phyloP scores from a whole-genome alignment of 2,113 vertebrate species.

The Zosterops borbonicus region DNA sequence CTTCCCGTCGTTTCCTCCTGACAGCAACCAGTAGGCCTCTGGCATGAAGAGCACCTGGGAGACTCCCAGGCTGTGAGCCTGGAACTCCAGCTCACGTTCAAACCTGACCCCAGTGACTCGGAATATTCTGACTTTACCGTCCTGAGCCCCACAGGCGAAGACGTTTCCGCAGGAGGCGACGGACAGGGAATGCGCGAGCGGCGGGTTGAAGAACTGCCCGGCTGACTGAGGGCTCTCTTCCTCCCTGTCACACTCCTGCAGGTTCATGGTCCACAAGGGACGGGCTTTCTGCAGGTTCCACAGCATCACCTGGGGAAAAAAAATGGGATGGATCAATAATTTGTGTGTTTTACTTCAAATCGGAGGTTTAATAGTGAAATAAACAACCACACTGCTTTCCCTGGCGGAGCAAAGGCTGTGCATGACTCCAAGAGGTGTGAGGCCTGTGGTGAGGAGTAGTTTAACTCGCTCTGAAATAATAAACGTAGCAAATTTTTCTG shows the following conservation, averaged over 20 bases:
- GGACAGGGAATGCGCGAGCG: constrained; percentile 86
- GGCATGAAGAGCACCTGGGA: constrained; percentile 90
- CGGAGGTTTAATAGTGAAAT: not conserved
- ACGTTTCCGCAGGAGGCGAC: constrained; percentile 87
- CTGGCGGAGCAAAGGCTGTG: not conserved
- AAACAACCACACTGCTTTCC: not conserved
- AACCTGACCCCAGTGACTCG: constrained; percentile 81
- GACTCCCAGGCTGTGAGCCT: constrained; percentile 85
- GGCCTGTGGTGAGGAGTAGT: not conserved
- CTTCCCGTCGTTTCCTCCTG: constrained; percentile 89
- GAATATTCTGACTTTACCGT: constrained; percentile 86
- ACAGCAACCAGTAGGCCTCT: constrained; percentile 82
- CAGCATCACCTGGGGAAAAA: constrained; percentile 83
- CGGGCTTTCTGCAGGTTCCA: constrained; percentile 93
- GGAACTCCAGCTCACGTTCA: constrained; percentile 79
- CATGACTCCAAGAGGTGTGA: not conserved
- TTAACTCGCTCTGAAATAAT: not conserved
- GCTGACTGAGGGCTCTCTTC: constrained; percentile 70
- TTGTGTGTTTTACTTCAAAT: not conserved
- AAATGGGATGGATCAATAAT: not conserved
- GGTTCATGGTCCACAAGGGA: constrained; percentile 85
- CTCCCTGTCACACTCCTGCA: constrained; percentile 81
- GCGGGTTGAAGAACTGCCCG: constrained; percentile 89
- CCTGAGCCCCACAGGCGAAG: constrained; percentile 89
- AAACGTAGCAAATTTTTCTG: not conserved